phyloP scores from a whole-genome alignment of 2,113 vertebrate species.

The Nycticebus coucang region DNA sequence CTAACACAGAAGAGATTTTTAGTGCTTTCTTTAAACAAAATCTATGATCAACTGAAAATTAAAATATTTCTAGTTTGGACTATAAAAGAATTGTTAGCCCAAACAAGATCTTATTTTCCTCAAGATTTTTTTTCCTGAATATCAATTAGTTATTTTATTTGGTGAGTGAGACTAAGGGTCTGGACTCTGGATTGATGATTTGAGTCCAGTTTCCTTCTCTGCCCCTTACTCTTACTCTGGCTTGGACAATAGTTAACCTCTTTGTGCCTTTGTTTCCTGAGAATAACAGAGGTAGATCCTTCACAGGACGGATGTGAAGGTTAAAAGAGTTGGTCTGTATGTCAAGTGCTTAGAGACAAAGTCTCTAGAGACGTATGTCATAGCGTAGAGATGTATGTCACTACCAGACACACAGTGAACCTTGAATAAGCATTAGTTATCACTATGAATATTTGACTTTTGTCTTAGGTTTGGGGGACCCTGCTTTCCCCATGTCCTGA shows the following conservation, averaged over 20 bases:
- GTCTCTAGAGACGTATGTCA: no score
- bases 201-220: not conserved
- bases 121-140: not conserved
- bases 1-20: not conserved
- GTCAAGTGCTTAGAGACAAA: not conserved
- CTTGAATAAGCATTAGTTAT: not conserved
- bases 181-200: not conserved
- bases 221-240: not conserved
- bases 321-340: not conserved
- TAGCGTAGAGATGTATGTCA: not conserved
- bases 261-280: not conserved
- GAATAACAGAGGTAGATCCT: not conserved
- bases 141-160: slow-evolving; percentile 14
- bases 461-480: not conserved
- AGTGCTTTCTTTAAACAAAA: not conserved
- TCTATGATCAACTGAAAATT: not conserved
- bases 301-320: not conserved
- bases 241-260: not conserved
- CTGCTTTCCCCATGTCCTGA: not conserved
- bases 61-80: not conserved
- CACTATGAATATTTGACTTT: not conserved
- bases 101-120: not conserved
- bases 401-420: not conserved
- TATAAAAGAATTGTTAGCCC: not conserved
- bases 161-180: not conserved